Conservation (phyloP, 2,113 vertebrate species). For the Thunnus thynnus region DNA sequence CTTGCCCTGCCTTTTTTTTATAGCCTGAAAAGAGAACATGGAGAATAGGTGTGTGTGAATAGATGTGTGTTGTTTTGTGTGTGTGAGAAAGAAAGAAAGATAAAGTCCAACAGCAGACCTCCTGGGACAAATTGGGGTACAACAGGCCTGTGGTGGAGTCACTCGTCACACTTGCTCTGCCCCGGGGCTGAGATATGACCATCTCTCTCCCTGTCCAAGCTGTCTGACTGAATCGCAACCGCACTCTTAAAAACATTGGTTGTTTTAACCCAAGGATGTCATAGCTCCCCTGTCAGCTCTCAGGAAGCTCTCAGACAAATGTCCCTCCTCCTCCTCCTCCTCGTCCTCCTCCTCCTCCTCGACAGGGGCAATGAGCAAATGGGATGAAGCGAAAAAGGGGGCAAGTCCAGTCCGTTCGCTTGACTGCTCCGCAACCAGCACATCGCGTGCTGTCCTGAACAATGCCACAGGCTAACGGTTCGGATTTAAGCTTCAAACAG, state of each 20-base stretch:
- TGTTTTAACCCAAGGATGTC: constrained; percentile 62
- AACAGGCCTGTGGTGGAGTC: constrained; percentile 47
- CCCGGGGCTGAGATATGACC: constrained; percentile 54
- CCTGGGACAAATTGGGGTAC: constrained; percentile 56
- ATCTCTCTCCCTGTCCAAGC: constrained; percentile 36
- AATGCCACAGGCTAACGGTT: constrained; percentile 62
- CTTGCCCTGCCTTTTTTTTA: constrained; percentile 6
- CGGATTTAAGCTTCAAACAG: constrained; percentile 64
- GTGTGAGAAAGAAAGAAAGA: neutral
- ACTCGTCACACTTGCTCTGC: constrained; percentile 36
- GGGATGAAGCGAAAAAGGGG: constrained; percentile 65
- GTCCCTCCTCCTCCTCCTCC: constrained; percentile 41
- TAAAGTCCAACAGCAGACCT: constrained; percentile 48
- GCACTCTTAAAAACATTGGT: constrained; percentile 45
- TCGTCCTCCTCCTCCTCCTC: constrained; percentile 41
- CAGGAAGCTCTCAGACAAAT: constrained; percentile 55
- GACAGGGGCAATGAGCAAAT: constrained; percentile 63
- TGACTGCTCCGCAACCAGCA: constrained; percentile 74
- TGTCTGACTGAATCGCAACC: constrained; percentile 25
- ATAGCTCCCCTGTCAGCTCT: constrained; percentile 48
- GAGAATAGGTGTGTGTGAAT: neutral
- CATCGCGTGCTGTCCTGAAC: constrained; percentile 65
- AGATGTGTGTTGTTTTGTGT: neutral
- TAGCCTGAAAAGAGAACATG: constrained; percentile 4
- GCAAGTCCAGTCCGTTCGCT: constrained; percentile 63